Evolutionary conservation across 2,797 vertebrate species (phyloP).

Genomic region (Sciaenops ocellatus): DNA sequence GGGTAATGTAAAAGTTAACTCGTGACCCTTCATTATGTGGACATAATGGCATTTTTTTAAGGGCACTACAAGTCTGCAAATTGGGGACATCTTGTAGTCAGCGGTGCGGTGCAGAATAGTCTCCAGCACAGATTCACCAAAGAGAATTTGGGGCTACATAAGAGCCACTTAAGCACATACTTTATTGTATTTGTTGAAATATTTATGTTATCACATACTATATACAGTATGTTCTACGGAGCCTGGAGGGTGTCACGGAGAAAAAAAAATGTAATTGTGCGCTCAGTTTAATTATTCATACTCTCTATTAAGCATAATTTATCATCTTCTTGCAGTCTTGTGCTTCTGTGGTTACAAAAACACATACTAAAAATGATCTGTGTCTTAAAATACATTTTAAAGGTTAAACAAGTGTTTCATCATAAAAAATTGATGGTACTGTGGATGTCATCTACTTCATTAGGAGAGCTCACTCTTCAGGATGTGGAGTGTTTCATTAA

Average conservation of each 20-base stretch:
- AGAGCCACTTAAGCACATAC: neutral
- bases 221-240: neutral
- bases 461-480: neutral
- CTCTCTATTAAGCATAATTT: neutral
- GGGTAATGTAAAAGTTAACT: slow-evolving; percentile 61
- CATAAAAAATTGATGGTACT: neutral
- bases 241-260: neutral
- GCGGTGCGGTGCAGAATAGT: neutral
- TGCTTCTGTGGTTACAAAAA: neutral
- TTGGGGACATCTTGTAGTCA: slow-evolving; percentile 27
- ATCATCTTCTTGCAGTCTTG: neutral
- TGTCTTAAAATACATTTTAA: too few relatives aligned
- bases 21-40: slow-evolving; percentile 57
- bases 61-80: slow-evolving; percentile 43
- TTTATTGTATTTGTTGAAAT: neutral
- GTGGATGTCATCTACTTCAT: neutral
- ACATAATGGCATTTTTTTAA: slow-evolving; percentile 54
- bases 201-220: neutral
- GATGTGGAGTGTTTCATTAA: neutral
- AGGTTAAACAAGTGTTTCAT: neutral
- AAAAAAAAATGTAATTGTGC: neutral
- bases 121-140: slow-evolving; percentile 16
- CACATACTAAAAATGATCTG: neutral
- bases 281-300: neutral
- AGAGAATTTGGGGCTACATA: neutral